Percentiles rank a stretch among this genome's conserved stretches.
These are phyloP conservation scores for Ceriagrion tenellum DNA, from an alignment of 2,888 invertebrate genomes.

Conservation along the genomic window DNA sequence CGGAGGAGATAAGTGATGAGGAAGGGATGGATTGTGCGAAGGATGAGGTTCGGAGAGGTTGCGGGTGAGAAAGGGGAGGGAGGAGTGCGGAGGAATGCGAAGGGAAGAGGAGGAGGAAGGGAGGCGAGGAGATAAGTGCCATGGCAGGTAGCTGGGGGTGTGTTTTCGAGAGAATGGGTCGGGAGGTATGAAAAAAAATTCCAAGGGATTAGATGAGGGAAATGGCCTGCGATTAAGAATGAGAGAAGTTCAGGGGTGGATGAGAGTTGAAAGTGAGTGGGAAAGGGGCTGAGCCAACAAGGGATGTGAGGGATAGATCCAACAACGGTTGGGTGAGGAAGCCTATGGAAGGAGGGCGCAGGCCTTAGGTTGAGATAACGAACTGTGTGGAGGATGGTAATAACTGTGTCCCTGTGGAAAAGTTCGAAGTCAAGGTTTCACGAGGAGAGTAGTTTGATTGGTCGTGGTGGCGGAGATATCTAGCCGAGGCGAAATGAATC, in stretches of 20 bases:
- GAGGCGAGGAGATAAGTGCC: background rate
- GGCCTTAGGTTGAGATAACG: background rate
- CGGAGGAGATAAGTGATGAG: background rate
- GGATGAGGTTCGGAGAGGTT: background rate
- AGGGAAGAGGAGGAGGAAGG: background rate
- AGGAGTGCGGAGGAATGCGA: background rate
- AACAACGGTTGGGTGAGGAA: background rate
- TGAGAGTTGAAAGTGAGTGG: background rate
- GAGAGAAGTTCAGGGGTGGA: background rate
- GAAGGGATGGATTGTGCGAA: background rate
- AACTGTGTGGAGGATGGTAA: background rate
- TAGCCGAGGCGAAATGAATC: too few species aligned
- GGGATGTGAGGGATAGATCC: background rate
- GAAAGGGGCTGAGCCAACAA: background rate
- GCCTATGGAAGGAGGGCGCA: background rate
- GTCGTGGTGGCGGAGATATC: too few species aligned
- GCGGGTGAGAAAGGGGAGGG: background rate
- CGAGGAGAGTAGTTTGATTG: too few species aligned
- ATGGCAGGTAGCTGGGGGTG: background rate
- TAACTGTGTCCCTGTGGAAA: too few species aligned
- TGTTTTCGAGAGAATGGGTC: background rate
- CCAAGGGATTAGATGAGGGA: background rate
- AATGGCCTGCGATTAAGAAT: conserved; percentile 18
- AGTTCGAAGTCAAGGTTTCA: too few species aligned
- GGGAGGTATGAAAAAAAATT: background rate